Percentiles rank a stretch among this genome's conserved stretches.
Conservation (phyloP, 2,797 vertebrate genomes). For the Gallirallus australis region DNA sequence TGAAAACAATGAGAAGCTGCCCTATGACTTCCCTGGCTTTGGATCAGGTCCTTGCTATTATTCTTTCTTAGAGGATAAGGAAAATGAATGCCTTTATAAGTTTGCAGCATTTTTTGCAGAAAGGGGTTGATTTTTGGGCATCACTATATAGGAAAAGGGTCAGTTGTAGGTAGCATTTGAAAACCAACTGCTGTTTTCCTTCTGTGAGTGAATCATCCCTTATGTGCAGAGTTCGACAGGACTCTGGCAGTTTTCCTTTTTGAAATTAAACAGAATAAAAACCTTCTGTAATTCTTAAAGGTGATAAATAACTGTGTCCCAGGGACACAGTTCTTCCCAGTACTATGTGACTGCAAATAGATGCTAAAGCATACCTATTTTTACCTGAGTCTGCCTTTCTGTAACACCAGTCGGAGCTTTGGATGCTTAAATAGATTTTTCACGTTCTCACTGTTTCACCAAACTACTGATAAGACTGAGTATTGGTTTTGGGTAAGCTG, state of each 20-base stretch:
- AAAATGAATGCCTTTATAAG: neutral
- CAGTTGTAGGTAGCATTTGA: neutral
- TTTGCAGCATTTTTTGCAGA: neutral
- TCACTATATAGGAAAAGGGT: neutral
- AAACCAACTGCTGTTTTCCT: neutral
- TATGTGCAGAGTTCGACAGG: neutral
- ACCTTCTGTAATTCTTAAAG: neutral
- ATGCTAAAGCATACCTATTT: neutral
- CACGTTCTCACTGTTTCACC: neutral
- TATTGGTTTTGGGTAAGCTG: neutral
- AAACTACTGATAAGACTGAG: neutral
- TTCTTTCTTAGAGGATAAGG: neutral
- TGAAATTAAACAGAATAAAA: neutral
- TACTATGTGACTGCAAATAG: neutral
- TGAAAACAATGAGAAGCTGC: slow-evolving; percentile 5
- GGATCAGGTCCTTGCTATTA: neutral
- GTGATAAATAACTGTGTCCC: neutral
- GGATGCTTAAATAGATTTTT: neutral
- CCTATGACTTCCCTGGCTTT: neutral
- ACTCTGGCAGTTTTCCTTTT: neutral
- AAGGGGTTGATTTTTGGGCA: neutral
- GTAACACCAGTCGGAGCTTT: neutral
- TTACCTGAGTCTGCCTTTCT: neutral
- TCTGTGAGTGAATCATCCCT: neutral
- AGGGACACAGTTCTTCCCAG: neutral